Evolutionary conservation across 1,140 invertebrate genomes (phyloP).

Genomic region (Alviniconcha marisindica): DNA sequence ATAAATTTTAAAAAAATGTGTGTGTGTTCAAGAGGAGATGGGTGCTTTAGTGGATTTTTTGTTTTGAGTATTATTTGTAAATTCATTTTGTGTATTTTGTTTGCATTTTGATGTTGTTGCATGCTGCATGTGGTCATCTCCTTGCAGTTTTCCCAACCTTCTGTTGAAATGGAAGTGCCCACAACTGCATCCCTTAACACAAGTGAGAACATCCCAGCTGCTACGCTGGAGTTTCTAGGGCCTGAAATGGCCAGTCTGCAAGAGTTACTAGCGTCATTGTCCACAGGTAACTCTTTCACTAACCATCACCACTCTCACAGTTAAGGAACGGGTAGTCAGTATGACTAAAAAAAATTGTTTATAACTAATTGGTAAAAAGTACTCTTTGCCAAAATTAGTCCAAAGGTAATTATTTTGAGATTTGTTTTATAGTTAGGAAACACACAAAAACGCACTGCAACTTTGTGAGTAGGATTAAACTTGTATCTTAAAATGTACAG

Average conservation of each 20-base stretch:
- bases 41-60: background rate
- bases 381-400: no score
- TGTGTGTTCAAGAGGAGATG: background rate
- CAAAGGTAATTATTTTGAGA: no score
- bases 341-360: no score
- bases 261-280: slow-evolving; percentile 78
- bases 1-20: background rate
- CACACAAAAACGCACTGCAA: no score
- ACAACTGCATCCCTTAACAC: slow-evolving; percentile 26
- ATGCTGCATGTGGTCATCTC: slow-evolving; percentile 48
- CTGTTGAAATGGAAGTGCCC: slow-evolving; percentile 27
- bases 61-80: background rate
- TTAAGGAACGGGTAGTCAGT: no score
- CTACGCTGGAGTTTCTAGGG: slow-evolving; percentile 74
- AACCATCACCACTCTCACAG: no score
- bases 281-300: slow-evolving; percentile 64
- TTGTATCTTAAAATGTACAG: no score
- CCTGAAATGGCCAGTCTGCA: slow-evolving; percentile 80
- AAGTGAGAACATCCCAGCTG: slow-evolving; percentile 39
- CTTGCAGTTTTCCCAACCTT: slow-evolving; percentile 30
- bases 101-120: slow-evolving; percentile 36
- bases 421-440: no score
- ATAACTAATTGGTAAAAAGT: no score
- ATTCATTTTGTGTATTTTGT: slow-evolving; percentile 22
- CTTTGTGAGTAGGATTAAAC: no score